Conservation (phyloP, 2,797 vertebrate genomes). For the Oryzias dopingdopingensis region DNA sequence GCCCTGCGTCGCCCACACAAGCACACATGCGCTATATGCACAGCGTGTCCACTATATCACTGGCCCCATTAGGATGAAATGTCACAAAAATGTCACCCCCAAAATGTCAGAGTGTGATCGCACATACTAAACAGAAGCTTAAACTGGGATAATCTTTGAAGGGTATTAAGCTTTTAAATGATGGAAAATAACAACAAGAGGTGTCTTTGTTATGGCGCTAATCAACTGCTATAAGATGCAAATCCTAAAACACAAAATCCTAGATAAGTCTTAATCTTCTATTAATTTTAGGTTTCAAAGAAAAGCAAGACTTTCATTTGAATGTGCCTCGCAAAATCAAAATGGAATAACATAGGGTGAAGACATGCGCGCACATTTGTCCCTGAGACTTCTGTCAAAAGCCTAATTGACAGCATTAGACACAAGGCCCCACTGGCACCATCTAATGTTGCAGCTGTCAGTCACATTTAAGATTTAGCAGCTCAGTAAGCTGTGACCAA, state of each 20-base stretch:
- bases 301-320: conserved; percentile 7
- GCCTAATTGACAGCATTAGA: conserved; percentile 39
- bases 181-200: conserved; percentile 10
- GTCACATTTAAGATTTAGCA: conserved; percentile 60
- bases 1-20: conserved; percentile 8
- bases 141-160: conserved; percentile 12
- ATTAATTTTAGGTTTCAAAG: conserved; percentile 5
- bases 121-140: conserved; percentile 49
- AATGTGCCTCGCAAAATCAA: conserved; percentile 2
- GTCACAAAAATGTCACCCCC: conserved; percentile 68
- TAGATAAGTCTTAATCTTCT: conserved; percentile 5
- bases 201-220: conserved; percentile 13
- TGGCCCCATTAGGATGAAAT: conserved; percentile 64
- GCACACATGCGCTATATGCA: conserved; percentile 34
- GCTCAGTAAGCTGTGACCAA: conserved; percentile 48
- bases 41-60: conserved; percentile 33
- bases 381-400: conserved; percentile 24
- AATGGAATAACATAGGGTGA: conserved; percentile 5
- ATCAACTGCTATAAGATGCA: conserved; percentile 6
- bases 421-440: conserved; percentile 40
- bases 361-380: neutral
- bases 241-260: conserved; percentile 3
- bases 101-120: conserved; percentile 66
- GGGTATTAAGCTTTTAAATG: conserved; percentile 15
- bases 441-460: conserved; percentile 46